Conservation (phyloP, 2,113 vertebrate genomes). For the Mustela lutreola region DNA sequence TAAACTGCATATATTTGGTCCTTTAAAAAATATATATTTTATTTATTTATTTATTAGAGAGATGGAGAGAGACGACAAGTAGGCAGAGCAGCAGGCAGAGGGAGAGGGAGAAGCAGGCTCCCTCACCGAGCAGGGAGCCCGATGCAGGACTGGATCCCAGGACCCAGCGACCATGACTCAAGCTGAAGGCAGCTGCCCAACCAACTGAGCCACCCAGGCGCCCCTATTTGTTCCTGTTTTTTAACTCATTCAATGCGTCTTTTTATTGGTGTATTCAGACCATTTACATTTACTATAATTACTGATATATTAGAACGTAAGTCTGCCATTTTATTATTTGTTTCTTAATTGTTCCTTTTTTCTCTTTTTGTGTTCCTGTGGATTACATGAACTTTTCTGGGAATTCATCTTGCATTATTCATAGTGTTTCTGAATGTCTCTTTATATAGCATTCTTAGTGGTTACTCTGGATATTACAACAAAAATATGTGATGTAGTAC, state of each 20-base stretch:
- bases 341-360: not conserved
- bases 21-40: too few relatives aligned
- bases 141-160: too few relatives aligned
- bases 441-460: conserved; percentile 3
- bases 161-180: too few relatives aligned
- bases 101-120: too few relatives aligned
- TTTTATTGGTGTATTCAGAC: not conserved
- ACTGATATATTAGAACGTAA: not conserved
- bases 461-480: conserved; percentile 10
- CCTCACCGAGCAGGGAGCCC: too few relatives aligned
- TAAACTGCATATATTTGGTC: not conserved
- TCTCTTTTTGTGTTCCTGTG: not conserved
- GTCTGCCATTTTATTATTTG: conserved; percentile 31
- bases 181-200: too few relatives aligned
- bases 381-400: not conserved
- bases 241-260: not conserved
- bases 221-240: not conserved
- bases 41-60: too few relatives aligned
- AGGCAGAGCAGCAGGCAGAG: too few relatives aligned
- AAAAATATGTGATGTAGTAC: not conserved
- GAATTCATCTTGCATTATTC: not conserved
- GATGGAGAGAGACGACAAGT: too few relatives aligned
- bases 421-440: not conserved
- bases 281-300: conserved; percentile 14
- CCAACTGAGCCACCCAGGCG: too few relatives aligned